A percentile compares a stretch with the other conserved stretches of the same genome.
Conservation (phyloP, 2,888 invertebrate species). For the Petrolisthes manimaculis region DNA sequence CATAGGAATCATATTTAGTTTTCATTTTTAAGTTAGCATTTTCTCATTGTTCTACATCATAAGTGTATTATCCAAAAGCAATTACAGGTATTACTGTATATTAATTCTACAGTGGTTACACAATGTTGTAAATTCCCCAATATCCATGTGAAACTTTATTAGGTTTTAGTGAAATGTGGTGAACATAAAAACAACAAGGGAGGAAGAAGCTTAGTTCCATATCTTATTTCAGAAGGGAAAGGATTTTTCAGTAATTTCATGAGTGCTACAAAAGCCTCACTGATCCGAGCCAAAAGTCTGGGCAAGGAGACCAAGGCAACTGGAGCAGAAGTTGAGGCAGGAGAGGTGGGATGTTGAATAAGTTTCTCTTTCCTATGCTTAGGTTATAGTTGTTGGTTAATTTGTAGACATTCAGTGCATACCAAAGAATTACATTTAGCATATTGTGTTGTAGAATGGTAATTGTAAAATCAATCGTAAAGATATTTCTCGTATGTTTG, state of each 20-base stretch:
- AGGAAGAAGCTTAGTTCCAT: neutral
- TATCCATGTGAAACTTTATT: neutral
- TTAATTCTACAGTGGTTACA: too few species aligned
- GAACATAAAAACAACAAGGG: too few species aligned
- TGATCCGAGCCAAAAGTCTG: slow-evolving; percentile 37
- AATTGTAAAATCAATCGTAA: too few species aligned
- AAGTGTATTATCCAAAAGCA: too few species aligned
- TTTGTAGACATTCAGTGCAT: neutral
- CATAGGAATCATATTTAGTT: neutral
- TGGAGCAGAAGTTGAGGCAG: neutral
- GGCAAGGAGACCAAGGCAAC: slow-evolving; percentile 20
- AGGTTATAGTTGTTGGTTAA: neutral
- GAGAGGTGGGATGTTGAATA: neutral
- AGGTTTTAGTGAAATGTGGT: neutral
- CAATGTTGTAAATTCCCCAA: too few species aligned
- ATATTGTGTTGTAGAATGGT: too few species aligned
- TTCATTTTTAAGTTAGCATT: neutral
- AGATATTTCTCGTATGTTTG: too few species aligned
- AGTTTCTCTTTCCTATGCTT: neutral
- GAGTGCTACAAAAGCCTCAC: slow-evolving; percentile 52
- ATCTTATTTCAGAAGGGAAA: neutral
- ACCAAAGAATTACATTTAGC: too few species aligned
- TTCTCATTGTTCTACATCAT: neutral
- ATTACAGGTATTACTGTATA: too few species aligned
- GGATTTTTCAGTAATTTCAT: slow-evolving; percentile 54